phyloP scores from a whole-genome alignment of 1,140 invertebrate species.

The Arctopsyche grandis region DNA sequence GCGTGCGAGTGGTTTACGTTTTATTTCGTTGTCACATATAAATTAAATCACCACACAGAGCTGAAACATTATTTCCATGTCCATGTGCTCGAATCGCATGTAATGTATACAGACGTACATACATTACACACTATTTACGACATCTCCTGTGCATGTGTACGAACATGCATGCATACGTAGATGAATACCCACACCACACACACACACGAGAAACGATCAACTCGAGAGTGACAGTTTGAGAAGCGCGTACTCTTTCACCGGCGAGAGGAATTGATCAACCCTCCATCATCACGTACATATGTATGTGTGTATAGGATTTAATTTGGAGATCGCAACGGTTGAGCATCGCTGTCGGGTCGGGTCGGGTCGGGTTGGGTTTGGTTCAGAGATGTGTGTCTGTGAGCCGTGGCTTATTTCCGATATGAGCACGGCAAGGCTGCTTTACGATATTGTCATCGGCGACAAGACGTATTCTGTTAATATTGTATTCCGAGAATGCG shows the following conservation, averaged over 20 bases:
- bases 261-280: not conserved
- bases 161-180: no score
- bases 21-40: constrained; percentile 49
- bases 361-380: no score
- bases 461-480: constrained; percentile 52
- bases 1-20: constrained; percentile 26
- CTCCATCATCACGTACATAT: not conserved
- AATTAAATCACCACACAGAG: constrained; percentile 42
- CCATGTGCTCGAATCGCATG: constrained; percentile 3
- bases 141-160: not conserved
- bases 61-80: constrained; percentile 8
- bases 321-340: no score
- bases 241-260: not conserved
- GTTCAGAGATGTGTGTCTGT: not conserved
- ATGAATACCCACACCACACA: no score
- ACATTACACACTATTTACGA: constrained; percentile 11
- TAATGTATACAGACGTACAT: not conserved
- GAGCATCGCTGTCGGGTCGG: no score
- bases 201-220: no score
- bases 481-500: constrained; percentile 41
- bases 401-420: constrained; percentile 16
- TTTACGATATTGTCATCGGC: constrained; percentile 53
- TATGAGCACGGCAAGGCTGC: constrained; percentile 46
- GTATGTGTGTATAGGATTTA: not conserved
- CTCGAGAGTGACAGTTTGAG: not conserved